Base-by-base conservation (phyloP, 2,113 vertebrate genomes). In the Colaptes auratus region DNA sequence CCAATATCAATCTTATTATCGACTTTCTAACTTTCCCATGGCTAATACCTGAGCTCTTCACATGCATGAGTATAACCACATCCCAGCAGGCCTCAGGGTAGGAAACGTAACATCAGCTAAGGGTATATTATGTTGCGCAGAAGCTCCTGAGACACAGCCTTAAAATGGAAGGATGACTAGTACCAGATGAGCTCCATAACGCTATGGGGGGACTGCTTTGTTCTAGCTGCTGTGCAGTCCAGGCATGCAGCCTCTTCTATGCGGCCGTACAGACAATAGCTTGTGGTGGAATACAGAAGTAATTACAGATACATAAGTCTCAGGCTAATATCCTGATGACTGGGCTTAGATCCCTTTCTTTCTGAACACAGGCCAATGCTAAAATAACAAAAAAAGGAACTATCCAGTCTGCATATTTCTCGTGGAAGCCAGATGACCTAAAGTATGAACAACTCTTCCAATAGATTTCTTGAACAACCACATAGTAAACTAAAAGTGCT, bases 161-260 rank as follows among this genome's bases (percentile, higher is more conserved):
- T 7, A 5, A 10, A 16, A 3, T 7, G 24, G 44, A 39, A 86
- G 66, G 58, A 65, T n/a, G 66, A 15, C 5, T 1, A 17, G 55
- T 27, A 27, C 4, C 27, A 6, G 0, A 4, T 0, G 1, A 73
- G 50, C 64, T 83, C 60, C 1, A 0, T 23, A 28, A 46, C 74
- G 77, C 78, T 59, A 9, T 2, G 56, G 35, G 48, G 10, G 2
- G 0, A 4, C 11, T 36, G n/a, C 42, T 50, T 72, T n/a, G 67
- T 71, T 9, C 44, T 84, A 84, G 69, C 17, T 31, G 0, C 35
- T 28, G 27, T 2, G 39, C 76, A 50, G 46, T 9, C 39, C 33
- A 19, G 81, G 63, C 0, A 0, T 14, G 56, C 64, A 21, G 6
- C 12, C 27, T 44, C 50, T 48, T 33, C 63, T 61, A 23, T 25